phyloP scores from a whole-genome alignment of 1,140 invertebrate species.

The Drosophila varians region DNA sequence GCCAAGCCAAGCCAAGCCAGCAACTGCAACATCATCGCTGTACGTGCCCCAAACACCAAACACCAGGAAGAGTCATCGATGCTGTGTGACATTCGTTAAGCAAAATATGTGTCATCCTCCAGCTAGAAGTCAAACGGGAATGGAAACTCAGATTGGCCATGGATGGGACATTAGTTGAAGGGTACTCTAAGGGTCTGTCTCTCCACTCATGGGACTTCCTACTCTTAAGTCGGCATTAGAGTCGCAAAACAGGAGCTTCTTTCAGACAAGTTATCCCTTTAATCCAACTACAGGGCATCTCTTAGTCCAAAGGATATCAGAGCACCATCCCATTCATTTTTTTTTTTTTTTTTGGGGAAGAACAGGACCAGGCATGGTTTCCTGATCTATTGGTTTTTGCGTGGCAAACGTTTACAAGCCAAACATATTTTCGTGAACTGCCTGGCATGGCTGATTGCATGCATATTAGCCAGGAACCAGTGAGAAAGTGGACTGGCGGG shows the following conservation, averaged over 20 bases:
- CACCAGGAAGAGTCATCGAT: conserved; percentile 37
- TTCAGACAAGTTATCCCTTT: too few relatives aligned
- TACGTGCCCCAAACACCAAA: conserved; percentile 35
- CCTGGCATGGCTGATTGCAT: conserved; percentile 59
- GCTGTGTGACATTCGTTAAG: conserved; percentile 75
- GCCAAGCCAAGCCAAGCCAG: conserved; percentile 19
- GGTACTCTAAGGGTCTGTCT: conserved; percentile 20
- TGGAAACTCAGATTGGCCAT: conserved; percentile 30
- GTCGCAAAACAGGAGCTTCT: too few relatives aligned
- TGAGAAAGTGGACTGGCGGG: neutral
- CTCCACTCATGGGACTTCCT: neutral
- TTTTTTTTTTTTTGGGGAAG: conserved; percentile 22
- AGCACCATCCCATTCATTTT: conserved; percentile 17
- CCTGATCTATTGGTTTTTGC: conserved; percentile 77
- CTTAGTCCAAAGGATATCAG: neutral
- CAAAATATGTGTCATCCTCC: conserved; percentile 72
- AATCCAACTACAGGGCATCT: neutral
- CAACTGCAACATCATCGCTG: conserved; percentile 31
- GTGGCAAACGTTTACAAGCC: conserved; percentile 68
- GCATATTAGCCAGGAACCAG: conserved; percentile 72
- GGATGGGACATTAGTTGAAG: conserved; percentile 30
- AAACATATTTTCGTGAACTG: conserved; percentile 68
- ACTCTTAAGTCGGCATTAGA: neutral
- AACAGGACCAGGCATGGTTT: conserved; percentile 27
- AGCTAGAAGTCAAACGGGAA: conserved; percentile 28